Conservation (phyloP, 2,888 invertebrate genomes). For the Cephus pulcher region DNA sequence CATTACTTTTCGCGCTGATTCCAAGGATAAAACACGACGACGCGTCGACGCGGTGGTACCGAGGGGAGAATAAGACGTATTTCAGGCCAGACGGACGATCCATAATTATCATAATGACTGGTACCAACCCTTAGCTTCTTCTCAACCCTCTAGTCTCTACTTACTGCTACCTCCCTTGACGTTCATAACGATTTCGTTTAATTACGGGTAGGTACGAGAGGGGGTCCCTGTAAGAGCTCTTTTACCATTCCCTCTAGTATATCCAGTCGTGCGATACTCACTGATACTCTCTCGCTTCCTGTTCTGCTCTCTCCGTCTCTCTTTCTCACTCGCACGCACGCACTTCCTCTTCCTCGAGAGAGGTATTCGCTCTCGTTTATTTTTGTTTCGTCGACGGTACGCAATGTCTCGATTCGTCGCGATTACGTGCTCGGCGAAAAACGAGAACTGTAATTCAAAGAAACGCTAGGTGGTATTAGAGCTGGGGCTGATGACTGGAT, state of each 20-base stretch:
- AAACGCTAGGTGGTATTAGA: neutral
- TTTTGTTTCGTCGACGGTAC: neutral
- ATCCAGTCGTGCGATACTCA: neutral
- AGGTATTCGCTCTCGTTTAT: neutral
- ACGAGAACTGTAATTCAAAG: neutral
- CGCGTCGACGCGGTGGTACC: neutral
- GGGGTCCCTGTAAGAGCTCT: neutral
- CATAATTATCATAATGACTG: conserved; percentile 34
- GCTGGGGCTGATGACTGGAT: neutral
- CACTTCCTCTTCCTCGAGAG: neutral
- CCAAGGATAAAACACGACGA: neutral
- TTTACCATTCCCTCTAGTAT: neutral
- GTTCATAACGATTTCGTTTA: conserved; percentile 33
- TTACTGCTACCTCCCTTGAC: conserved; percentile 15
- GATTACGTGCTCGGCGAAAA: neutral
- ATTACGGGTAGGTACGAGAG: conserved; percentile 25
- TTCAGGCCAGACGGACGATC: conserved; percentile 24
- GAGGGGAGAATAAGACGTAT: conserved; percentile 14
- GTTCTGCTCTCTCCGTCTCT: neutral
- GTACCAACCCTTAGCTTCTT: conserved; percentile 11
- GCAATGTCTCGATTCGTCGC: neutral
- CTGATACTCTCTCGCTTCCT: conserved; percentile 5
- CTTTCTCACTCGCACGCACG: neutral
- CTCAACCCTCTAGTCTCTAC: neutral
- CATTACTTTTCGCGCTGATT: neutral